Base-by-base conservation (phyloP, 2,888 invertebrate species). In the Hipparchia semele region DNA sequence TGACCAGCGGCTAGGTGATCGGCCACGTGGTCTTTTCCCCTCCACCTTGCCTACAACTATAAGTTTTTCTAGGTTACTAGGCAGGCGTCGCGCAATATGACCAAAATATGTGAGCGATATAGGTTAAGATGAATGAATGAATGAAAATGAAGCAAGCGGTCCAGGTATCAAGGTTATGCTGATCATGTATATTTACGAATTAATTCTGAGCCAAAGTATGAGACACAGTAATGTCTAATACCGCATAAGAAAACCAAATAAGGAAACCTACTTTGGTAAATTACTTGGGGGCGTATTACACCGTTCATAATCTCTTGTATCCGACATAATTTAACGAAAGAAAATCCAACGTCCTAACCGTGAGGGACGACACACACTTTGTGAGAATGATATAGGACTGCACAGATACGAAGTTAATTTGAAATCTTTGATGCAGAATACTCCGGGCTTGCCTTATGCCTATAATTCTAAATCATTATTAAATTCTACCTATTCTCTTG, bases 301-400 rank as follows among this genome's bases (percentile, higher is more conserved):
- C 85, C 76, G 81, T 90, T 90, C 89, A 90, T 92, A 92, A 92
- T 91, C 90, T 89, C 83, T 81, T 80, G 79, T 80, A 81, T 81
- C 82, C 86, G 83, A 87, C 91, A 91, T 92, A 91, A 93, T 92
- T 92, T 91, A 90, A 80, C 79, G 85, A 85, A 87, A 82, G 82
- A 88, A 87, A 90, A 88, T 86, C 86, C 84, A 81, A 53, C 61
- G 68, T 68, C 68, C 68, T 59, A 86, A 86, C 83, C 75, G 79
- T 77, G 73, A 69, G 86, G 84, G 85, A 83, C 81, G 80, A 86
- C 83, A 76, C 76, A 84, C 87, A 86, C 85, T 76, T 75, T 75
- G 71, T 73, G 76, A 75, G 89, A 33, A 33, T 12, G 65, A 65
- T 65, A 65, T 33, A 7, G 0, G 6, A 6, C 10, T 12, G 84